A percentile compares a stretch with the other conserved stretches of the same genome.
Conservation (phyloP, 2,888 invertebrate species). For the Idaea straminata region DNA sequence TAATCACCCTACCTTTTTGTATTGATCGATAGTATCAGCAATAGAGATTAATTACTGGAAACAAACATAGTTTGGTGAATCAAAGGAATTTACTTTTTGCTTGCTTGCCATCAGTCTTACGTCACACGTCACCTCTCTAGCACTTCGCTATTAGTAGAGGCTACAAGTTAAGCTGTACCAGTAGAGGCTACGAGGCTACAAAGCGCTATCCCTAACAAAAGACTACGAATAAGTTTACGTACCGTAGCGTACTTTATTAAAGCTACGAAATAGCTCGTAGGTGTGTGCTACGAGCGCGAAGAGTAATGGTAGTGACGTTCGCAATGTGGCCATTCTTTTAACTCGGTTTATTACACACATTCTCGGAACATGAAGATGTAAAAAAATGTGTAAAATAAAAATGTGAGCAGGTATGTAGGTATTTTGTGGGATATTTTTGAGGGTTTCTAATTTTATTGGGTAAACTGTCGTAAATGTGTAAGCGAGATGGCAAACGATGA, state of each 20-base stretch:
- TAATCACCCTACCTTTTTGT: too few species aligned
- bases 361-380: background rate
- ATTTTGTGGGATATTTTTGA: background rate
- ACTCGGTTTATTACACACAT: background rate
- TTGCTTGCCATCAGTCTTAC: too few species aligned
- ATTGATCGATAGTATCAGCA: too few species aligned
- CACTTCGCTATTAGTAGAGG: too few species aligned
- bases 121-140: too few species aligned
- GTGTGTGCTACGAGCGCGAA: background rate
- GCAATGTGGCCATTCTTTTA: background rate
- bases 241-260: background rate
- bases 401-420: background rate
- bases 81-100: too few species aligned
- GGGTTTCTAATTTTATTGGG: background rate
- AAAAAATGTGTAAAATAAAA: background rate
- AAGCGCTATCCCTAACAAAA: background rate
- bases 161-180: too few species aligned
- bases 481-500: background rate
- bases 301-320: background rate
- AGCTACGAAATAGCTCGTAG: background rate
- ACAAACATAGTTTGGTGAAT: too few species aligned
- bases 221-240: background rate
- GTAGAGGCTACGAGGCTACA: too few species aligned
- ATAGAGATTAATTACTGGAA: too few species aligned
- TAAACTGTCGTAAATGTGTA: background rate